Evolutionary conservation across 2,113 vertebrate genomes (phyloP).

Genomic region (Oncorhynchus masou): DNA sequence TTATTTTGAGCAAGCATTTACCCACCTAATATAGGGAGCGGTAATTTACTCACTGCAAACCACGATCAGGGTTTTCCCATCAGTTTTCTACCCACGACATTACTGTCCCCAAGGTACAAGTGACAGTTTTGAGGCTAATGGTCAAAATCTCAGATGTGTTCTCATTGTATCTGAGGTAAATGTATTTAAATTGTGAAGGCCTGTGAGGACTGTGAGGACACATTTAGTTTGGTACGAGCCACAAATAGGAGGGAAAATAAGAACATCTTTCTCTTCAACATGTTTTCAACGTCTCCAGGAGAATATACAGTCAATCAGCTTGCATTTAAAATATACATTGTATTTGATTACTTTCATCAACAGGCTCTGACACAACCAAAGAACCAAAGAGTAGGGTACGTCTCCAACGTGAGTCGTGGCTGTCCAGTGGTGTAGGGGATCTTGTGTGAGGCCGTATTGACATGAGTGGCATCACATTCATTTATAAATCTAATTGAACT

Average conservation of each 20-base stretch:
- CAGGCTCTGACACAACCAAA: not conserved
- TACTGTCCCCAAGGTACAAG: not conserved
- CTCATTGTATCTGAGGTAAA: not conserved
- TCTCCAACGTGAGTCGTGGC: not conserved
- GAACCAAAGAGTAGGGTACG: conserved; percentile 10
- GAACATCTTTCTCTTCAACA: conserved; percentile 17
- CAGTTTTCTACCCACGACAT: no score
- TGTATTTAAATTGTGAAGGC: not conserved
- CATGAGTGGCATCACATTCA: not conserved
- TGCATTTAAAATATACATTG: not conserved
- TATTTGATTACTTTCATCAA: no score
- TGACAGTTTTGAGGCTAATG: not conserved
- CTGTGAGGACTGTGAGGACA: not conserved
- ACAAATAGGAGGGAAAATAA: conserved; percentile 50
- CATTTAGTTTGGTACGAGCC: conserved; percentile 44
- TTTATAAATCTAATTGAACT: conserved; percentile 30
- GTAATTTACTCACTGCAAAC: no score
- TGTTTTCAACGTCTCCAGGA: not conserved
- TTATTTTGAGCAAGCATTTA: not conserved
- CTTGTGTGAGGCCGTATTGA: not conserved
- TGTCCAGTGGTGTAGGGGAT: conserved; percentile 6
- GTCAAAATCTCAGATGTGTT: not conserved
- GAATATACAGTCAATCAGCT: conserved; percentile 29
- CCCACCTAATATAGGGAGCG: no score
- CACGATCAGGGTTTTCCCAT: no score